Conservation (phyloP, 2,797 vertebrate genomes). For the Glossophaga mutica region DNA sequence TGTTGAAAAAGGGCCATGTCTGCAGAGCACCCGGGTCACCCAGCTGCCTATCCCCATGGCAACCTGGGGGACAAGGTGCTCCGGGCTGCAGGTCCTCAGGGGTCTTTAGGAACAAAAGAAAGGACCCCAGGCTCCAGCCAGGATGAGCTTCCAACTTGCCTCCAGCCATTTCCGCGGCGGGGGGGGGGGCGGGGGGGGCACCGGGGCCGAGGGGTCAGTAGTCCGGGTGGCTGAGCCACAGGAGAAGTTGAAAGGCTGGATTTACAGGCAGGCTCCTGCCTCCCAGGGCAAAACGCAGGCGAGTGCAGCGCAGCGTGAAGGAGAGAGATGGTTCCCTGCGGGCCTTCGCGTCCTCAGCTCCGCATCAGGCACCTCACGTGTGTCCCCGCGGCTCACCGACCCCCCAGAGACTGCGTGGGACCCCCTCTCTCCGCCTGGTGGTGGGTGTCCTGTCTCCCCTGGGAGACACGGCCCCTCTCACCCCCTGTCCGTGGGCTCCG, state of each 20-base stretch:
- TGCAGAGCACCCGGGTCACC: neutral
- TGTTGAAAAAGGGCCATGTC: neutral
- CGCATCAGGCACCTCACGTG: accelerated
- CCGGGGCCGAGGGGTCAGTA: neutral
- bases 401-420: accelerated
- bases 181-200: neutral
- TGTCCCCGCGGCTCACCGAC: neutral
- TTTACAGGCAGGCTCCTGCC: neutral
- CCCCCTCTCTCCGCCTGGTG: too few species aligned
- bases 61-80: neutral
- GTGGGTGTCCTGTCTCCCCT: too few species aligned
- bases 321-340: neutral
- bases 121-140: neutral
- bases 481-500: neutral
- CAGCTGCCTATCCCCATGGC: neutral
- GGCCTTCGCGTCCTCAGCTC: neutral
- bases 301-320: neutral
- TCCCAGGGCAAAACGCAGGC: neutral
- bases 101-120: neutral
- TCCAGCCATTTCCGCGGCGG: neutral
- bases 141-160: neutral
- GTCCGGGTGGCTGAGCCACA: neutral
- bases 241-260: neutral
- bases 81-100: neutral
- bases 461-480: accelerated